phyloP scores from a whole-genome alignment of 2,113 vertebrate species.

The Mirounga angustirostris region DNA sequence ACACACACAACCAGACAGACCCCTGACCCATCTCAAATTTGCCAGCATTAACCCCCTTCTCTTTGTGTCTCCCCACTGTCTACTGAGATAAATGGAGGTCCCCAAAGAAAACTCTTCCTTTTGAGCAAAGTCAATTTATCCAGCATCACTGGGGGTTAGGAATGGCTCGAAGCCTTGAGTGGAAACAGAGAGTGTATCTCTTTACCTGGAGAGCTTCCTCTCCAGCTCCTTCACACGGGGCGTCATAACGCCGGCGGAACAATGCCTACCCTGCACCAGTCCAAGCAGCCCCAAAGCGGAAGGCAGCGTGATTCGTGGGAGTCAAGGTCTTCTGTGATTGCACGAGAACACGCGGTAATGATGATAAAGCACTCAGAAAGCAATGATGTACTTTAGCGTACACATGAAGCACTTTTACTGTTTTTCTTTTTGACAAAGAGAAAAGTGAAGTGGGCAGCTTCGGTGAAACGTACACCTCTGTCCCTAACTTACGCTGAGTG shows the following conservation, averaged over 20 bases:
- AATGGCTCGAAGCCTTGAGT: constrained; percentile 82
- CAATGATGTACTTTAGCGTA: constrained; percentile 83
- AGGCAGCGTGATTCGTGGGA: constrained; percentile 77
- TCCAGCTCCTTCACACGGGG: constrained; percentile 78
- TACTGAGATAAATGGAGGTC: constrained; percentile 81
- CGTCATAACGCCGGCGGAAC: constrained; percentile 80
- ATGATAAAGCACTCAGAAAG: constrained; percentile 85
- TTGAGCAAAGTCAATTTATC: constrained; percentile 80
- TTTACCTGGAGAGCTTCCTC: constrained; percentile 86
- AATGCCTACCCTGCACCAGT: constrained; percentile 79
- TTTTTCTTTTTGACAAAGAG: constrained; percentile 85
- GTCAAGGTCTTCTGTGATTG: constrained; percentile 88
- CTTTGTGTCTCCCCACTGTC: constrained; percentile 69
- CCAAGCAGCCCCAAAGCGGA: constrained; percentile 79
- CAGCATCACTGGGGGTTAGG: constrained; percentile 80
- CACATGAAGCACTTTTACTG: constrained; percentile 82
- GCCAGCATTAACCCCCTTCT: constrained; percentile 12
- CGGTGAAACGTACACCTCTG: constrained; percentile 82
- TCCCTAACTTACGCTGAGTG: constrained; percentile 83
- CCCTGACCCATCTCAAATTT: constrained; percentile 51
- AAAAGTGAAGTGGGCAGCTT: constrained; percentile 88
- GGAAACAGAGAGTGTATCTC: constrained; percentile 83
- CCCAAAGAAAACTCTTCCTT: constrained; percentile 66
- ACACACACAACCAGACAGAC: background rate
- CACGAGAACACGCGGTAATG: constrained; percentile 80